Conservation (phyloP, 2,113 vertebrate genomes). For the Etia nguti region DNA sequence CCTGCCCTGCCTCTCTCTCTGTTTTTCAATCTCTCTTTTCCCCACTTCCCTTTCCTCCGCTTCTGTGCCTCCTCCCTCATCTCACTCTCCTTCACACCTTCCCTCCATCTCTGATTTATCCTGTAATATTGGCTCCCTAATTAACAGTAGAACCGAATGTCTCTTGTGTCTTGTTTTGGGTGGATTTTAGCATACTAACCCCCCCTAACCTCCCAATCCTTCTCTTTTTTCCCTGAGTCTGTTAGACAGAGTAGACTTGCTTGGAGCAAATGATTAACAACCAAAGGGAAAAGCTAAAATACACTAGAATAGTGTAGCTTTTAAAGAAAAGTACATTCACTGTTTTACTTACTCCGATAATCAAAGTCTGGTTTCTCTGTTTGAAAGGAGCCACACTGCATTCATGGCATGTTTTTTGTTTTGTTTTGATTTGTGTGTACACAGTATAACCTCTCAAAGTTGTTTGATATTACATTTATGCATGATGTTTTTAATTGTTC, state of each 20-base stretch:
- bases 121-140: conserved; percentile 70
- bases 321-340: conserved; percentile 26
- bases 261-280: conserved; percentile 60
- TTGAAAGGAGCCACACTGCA: background rate
- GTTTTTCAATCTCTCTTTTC: conserved; percentile 23
- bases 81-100: conserved; percentile 40
- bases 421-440: background rate
- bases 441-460: background rate
- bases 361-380: background rate
- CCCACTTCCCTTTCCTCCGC: conserved; percentile 10
- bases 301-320: conserved; percentile 26
- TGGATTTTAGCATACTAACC: conserved; percentile 57
- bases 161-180: conserved; percentile 66
- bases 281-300: conserved; percentile 48
- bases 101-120: conserved; percentile 69
- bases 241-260: conserved; percentile 47
- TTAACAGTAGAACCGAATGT: conserved; percentile 63
- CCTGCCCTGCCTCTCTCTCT: conserved; percentile 23
- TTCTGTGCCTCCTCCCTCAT: conserved; percentile 16
- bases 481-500: background rate
- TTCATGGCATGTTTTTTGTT: background rate
- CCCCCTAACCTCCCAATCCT: conserved; percentile 41
- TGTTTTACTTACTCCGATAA: background rate
- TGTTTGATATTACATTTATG: background rate
- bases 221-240: conserved; percentile 12